Conservation (phyloP, 2,888 invertebrate genomes). For the Philonicus albiceps region DNA sequence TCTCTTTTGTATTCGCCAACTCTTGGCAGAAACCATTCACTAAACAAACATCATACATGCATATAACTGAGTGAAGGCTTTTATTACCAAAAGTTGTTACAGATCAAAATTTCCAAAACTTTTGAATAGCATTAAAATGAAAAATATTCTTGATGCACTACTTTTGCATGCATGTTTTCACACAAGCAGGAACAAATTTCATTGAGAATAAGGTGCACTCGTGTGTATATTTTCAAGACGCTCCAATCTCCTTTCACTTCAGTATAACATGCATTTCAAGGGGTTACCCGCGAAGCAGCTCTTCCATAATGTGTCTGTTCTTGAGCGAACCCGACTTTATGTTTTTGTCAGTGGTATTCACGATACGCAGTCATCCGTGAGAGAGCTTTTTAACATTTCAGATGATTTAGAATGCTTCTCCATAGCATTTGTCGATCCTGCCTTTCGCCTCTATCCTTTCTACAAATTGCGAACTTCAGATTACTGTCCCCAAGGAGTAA, state of each 20-base stretch:
- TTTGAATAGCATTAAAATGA: background rate
- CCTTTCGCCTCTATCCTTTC: background rate
- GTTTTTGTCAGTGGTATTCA: conserved; percentile 21
- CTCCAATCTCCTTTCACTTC: conserved; percentile 5
- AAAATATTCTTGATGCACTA: conserved; percentile 10
- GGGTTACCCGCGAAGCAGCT: background rate
- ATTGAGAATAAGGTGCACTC: conserved; percentile 4
- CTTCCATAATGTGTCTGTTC: background rate
- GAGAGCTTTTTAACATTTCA: conserved; percentile 15
- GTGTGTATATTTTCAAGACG: conserved; percentile 14
- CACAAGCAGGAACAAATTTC: conserved; percentile 19
- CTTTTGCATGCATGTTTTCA: background rate
- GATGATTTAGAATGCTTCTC: conserved; percentile 5
- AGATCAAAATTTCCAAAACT: background rate
- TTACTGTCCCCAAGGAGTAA: background rate
- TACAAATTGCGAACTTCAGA: background rate
- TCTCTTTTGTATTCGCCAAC: background rate
- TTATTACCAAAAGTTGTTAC: background rate
- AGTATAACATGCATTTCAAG: conserved; percentile 6
- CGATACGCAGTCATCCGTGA: conserved; percentile 9
- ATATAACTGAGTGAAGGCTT: background rate
- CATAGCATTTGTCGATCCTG: conserved; percentile 4
- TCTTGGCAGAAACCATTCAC: background rate
- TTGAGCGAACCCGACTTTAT: background rate
- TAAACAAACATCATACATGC: background rate